Evolutionary conservation across 2,888 invertebrate genomes (phyloP).

Genomic region (Cheilosia soror): DNA sequence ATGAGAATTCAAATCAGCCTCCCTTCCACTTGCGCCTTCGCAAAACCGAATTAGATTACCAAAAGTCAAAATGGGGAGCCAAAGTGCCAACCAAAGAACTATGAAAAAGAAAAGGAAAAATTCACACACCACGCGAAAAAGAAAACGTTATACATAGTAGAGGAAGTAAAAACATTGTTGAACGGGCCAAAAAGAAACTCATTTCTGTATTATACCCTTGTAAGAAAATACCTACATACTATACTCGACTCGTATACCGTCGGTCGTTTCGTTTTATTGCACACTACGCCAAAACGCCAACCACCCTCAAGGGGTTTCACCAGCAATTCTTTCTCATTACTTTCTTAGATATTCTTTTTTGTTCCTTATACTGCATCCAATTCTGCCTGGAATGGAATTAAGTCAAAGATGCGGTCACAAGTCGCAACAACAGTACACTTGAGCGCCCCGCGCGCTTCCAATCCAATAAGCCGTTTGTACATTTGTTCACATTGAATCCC

Average conservation of each 20-base stretch:
- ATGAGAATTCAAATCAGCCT: constrained; percentile 33
- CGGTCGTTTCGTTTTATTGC: constrained; percentile 73
- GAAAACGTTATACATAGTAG: constrained; percentile 6
- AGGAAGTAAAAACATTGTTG: constrained; percentile 1
- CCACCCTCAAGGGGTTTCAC: constrained; percentile 28
- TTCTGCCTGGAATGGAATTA: constrained; percentile 48
- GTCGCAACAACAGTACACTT: constrained; percentile 66
- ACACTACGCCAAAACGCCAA: constrained; percentile 21
- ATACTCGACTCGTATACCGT: constrained; percentile 8
- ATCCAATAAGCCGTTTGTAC: constrained; percentile 59
- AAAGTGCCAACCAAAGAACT: constrained; percentile 45
- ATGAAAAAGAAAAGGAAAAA: constrained; percentile 5
- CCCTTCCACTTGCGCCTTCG: not conserved
- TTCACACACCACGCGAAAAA: constrained; percentile 8
- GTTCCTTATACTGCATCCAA: constrained; percentile 53
- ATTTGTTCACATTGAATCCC: constrained; percentile 43
- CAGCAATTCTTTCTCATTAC: constrained; percentile 33
- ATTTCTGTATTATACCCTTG: constrained; percentile 58
- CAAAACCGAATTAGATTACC: constrained; percentile 66
- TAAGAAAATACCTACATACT: constrained; percentile 32
- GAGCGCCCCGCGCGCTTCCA: constrained; percentile 48
- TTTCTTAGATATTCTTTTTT: constrained; percentile 4
- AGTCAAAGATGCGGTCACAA: constrained; percentile 63
- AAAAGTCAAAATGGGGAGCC: constrained; percentile 65
- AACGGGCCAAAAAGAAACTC: constrained; percentile 50